These are phyloP conservation scores for Lates japonicus DNA, from an alignment of 2,797 vertebrate genomes.

Conservation along the genomic window DNA sequence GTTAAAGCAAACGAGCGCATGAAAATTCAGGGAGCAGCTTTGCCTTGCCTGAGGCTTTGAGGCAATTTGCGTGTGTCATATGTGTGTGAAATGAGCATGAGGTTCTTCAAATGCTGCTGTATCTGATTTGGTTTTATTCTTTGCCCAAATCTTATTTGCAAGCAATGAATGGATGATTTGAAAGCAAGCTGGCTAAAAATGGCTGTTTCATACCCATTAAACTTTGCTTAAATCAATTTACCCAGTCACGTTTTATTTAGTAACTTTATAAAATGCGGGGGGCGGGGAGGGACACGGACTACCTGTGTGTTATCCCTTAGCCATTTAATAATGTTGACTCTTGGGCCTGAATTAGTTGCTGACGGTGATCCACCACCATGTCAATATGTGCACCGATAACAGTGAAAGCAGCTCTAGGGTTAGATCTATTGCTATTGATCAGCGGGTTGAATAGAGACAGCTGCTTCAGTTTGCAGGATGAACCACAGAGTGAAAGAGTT, in stretches of 20 bases:
- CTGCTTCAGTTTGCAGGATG: constrained; percentile 35
- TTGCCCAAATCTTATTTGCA: constrained; percentile 38
- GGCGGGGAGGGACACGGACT: too few relatives aligned
- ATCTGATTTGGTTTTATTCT: constrained; percentile 31
- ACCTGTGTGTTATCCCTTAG: constrained; percentile 23
- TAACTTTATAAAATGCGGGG: neutral
- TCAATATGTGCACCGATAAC: constrained; percentile 78
- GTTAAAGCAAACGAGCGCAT: constrained; percentile 62
- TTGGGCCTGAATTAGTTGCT: constrained; percentile 40
- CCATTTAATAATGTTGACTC: constrained; percentile 57
- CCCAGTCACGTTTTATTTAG: constrained; percentile 19
- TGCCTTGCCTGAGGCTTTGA: constrained; percentile 47
- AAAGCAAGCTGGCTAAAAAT: constrained; percentile 25
- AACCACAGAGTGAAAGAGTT: neutral
- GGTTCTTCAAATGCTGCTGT: constrained; percentile 25
- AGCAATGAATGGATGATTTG: constrained; percentile 21
- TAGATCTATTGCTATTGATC: constrained; percentile 78
- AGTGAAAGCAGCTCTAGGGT: constrained; percentile 60
- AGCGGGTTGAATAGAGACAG: constrained; percentile 63
- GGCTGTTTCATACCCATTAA: constrained; percentile 11
- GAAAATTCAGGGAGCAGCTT: constrained; percentile 62
- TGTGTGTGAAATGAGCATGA: neutral
- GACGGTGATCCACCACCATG: constrained; percentile 63
- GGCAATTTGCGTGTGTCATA: constrained; percentile 28
- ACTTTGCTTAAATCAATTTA: constrained; percentile 13